Evolutionary conservation across 1,140 invertebrate genomes (phyloP).

Genomic region (Heliconius himera): DNA sequence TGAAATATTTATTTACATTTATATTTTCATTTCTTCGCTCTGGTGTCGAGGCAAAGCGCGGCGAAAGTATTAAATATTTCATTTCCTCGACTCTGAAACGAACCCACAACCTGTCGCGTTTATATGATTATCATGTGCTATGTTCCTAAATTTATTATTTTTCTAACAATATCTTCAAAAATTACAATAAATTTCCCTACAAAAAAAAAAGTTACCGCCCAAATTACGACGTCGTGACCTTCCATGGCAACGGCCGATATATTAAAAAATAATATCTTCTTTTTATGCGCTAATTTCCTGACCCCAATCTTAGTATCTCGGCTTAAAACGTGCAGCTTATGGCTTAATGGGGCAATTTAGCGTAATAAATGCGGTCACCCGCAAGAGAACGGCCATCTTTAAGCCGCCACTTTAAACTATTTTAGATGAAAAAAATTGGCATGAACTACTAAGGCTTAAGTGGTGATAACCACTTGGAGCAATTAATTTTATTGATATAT

Average conservation of each 20-base stretch:
- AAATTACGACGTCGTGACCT: neutral
- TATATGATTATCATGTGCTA: too few species aligned
- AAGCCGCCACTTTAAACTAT: constrained; percentile 40
- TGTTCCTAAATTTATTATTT: too few species aligned
- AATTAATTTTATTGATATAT: neutral
- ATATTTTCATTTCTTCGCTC: too few species aligned
- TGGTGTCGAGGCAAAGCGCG: too few species aligned
- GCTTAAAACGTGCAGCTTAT: constrained; percentile 57
- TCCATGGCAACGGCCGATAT: constrained; percentile 11
- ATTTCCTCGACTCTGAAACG: too few species aligned
- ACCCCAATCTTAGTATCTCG: constrained; percentile 47
- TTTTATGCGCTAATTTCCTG: constrained; percentile 39
- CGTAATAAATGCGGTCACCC: constrained; percentile 57
- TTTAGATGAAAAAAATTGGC: constrained; percentile 30
- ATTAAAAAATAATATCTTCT: constrained; percentile 31
- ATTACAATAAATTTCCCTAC: neutral
- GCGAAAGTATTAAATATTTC: too few species aligned
- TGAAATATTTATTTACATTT: too few species aligned
- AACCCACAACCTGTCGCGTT: too few species aligned
- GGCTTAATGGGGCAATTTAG: constrained; percentile 64
- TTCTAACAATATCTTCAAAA: too few species aligned
- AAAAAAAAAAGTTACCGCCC: neutral
- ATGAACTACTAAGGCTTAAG: constrained; percentile 11
- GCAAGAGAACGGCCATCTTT: constrained; percentile 44
- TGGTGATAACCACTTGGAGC: neutral